phyloP scores from a whole-genome alignment of 1,140 invertebrate species.

The Papilio xuthus region DNA sequence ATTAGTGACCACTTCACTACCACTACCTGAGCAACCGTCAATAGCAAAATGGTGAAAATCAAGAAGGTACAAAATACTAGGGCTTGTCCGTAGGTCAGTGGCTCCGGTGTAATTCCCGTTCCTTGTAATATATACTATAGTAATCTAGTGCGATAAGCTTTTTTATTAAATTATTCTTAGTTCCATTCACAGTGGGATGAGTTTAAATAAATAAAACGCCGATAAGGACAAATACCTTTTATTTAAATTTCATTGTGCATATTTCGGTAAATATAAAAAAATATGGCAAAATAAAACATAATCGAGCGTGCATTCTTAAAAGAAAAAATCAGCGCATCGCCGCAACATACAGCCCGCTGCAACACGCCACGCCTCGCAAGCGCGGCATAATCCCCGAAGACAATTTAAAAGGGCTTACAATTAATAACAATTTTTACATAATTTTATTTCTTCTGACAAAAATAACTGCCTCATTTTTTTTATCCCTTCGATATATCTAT shows the following conservation, averaged over 20 bases:
- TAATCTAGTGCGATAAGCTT: too few relatives aligned
- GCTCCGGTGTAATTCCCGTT: too few relatives aligned
- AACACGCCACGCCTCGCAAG: slow-evolving; percentile 7
- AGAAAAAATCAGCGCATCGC: slow-evolving; percentile 52
- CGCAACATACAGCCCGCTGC: slow-evolving; percentile 40
- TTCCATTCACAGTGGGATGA: neutral
- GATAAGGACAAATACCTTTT: slow-evolving; percentile 76
- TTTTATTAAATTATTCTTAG: neutral
- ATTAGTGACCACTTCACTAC: too few relatives aligned
- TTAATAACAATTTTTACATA: slow-evolving; percentile 67
- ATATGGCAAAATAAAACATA: slow-evolving; percentile 73
- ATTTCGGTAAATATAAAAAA: slow-evolving; percentile 78
- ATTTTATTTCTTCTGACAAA: slow-evolving; percentile 65
- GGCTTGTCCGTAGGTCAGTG: too few relatives aligned
- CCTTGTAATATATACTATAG: too few relatives aligned
- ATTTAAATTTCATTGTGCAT: slow-evolving; percentile 79
- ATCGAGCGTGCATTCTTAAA: slow-evolving; percentile 67
- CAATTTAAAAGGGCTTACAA: slow-evolving; percentile 55
- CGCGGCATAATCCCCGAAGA: slow-evolving; percentile 41
- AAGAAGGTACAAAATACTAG: too few relatives aligned
- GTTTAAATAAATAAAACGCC: slow-evolving; percentile 60
- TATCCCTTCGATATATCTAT: slow-evolving; percentile 59
- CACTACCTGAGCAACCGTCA: too few relatives aligned
- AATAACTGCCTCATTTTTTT: slow-evolving; percentile 65
- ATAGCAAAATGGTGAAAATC: too few relatives aligned